A percentile compares a stretch with the other conserved stretches of the same genome.
These are phyloP conservation scores for Lophius americanus DNA, from an alignment of 2,797 vertebrate genomes.

Conservation along the genomic window DNA sequence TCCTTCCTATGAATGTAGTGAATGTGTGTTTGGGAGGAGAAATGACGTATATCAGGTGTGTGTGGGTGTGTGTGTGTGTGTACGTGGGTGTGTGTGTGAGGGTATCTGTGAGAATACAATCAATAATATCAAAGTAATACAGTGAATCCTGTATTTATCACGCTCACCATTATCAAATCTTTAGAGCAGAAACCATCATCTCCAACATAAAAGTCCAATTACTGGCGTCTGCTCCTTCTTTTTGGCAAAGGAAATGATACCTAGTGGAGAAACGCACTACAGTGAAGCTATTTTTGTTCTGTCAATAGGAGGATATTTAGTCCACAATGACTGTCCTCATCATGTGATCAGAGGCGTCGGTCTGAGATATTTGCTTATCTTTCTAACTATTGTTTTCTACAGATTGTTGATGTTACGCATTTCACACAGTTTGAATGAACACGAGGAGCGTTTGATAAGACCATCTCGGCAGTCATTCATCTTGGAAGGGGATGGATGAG, in stretches of 20 bases:
- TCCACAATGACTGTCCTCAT: conserved; percentile 42
- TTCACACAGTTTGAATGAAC: conserved; percentile 31
- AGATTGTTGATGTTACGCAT: conserved; percentile 33
- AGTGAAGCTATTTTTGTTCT: conserved; percentile 52
- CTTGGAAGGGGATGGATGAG: neutral
- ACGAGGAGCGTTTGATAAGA: neutral
- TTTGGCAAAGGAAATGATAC: conserved; percentile 45
- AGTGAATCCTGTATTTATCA: neutral
- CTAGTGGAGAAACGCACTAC: conserved; percentile 25
- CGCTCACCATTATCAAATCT: neutral
- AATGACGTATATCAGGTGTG: conserved; percentile 20
- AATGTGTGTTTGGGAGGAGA: conserved; percentile 32
- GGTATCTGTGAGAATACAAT: neutral
- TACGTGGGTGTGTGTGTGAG: neutral
- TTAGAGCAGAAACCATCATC: neutral
- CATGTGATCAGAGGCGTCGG: conserved; percentile 18
- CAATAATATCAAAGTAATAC: too few relatives aligned
- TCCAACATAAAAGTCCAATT: neutral
- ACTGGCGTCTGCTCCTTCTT: conserved; percentile 11
- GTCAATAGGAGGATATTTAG: conserved; percentile 78
- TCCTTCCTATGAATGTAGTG: conserved; percentile 38
- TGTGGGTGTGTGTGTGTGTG: conserved; percentile 8
- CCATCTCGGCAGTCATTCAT: conserved; percentile 8
- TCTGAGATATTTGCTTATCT: conserved; percentile 64
- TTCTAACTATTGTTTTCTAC: conserved; percentile 64